Percentiles rank a stretch among this genome's conserved stretches.
Evolutionary conservation across 64 coral and sea anemone genomes (phyloP).

Genomic region (Hydrozoanthus tunicans): DNA sequence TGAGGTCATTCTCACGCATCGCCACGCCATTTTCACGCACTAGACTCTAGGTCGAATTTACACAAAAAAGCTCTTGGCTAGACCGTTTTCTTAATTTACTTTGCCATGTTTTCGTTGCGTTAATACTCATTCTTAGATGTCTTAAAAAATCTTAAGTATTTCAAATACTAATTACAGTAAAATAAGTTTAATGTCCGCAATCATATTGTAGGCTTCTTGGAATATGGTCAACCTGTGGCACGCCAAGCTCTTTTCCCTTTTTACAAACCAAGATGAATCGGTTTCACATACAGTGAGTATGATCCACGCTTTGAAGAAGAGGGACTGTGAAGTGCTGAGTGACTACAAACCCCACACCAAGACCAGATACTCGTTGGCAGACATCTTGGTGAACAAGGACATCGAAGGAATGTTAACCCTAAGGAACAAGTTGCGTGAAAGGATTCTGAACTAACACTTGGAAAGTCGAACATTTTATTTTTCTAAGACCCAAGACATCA

Average conservation of each 20-base stretch:
- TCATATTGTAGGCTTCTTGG: conserved; percentile 50
- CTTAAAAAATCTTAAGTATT: too few relatives aligned
- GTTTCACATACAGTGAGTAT: conserved; percentile 73
- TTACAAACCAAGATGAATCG: conserved; percentile 61
- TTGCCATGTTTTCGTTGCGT: too few relatives aligned
- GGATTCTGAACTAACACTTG: conserved; percentile 46
- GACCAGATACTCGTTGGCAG: conserved; percentile 83
- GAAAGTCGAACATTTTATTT: not conserved
- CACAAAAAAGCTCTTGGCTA: too few relatives aligned
- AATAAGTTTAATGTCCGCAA: not conserved
- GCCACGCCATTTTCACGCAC: too few relatives aligned
- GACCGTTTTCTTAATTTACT: too few relatives aligned
- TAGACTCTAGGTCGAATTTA: too few relatives aligned
- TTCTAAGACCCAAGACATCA: not conserved
- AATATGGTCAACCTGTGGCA: conserved; percentile 86
- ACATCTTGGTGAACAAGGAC: conserved; percentile 83
- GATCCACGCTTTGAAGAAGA: conserved; percentile 57
- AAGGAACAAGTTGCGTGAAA: conserved; percentile 87
- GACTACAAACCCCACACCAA: not conserved
- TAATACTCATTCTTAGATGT: too few relatives aligned
- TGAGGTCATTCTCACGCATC: too few relatives aligned
- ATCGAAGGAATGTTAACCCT: conserved; percentile 79
- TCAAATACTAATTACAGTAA: not conserved
- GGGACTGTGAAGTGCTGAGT: not conserved
- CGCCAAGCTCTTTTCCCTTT: conserved; percentile 82